Evolutionary conservation across 2,113 vertebrate species (phyloP).

Genomic region (Fulmarus glacialis): DNA sequence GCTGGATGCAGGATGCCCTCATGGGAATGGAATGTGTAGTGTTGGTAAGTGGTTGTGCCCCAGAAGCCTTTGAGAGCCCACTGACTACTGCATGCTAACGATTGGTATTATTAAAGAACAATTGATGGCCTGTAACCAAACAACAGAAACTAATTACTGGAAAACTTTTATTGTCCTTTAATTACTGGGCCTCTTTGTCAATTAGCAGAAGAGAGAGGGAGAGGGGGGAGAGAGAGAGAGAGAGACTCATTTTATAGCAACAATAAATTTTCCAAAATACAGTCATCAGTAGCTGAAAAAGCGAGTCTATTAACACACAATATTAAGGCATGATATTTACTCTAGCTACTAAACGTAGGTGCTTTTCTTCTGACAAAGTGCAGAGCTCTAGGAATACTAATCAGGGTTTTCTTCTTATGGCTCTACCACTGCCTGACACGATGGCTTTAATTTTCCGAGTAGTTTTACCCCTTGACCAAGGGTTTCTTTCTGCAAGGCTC

Average conservation of each 20-base stretch:
- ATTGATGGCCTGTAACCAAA: conserved; percentile 86
- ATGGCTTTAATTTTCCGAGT: background rate
- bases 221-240: conserved; percentile 60
- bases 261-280: conserved; percentile 69
- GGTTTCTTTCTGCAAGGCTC: background rate
- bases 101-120: conserved; percentile 84
- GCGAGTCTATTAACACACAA: conserved; percentile 63
- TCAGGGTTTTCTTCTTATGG: background rate
- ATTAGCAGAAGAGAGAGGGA: conserved; percentile 77
- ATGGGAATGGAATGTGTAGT: conserved; percentile 90
- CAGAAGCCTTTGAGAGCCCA: conserved; percentile 75
- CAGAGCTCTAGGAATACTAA: conserved; percentile 35
- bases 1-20: conserved; percentile 75
- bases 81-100: conserved; percentile 82
- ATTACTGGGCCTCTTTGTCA: conserved; percentile 83
- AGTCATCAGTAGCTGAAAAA: conserved; percentile 58
- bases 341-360: conserved; percentile 51
- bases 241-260: conserved; percentile 72
- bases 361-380: conserved; percentile 23
- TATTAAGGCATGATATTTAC: conserved; percentile 61
- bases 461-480: background rate
- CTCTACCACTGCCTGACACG: background rate
- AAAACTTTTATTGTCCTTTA: conserved; percentile 80
- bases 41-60: conserved; percentile 85
- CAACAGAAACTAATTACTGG: conserved; percentile 83